Base-by-base conservation (phyloP, 2,888 invertebrate genomes). In the Ellobium chinense region DNA sequence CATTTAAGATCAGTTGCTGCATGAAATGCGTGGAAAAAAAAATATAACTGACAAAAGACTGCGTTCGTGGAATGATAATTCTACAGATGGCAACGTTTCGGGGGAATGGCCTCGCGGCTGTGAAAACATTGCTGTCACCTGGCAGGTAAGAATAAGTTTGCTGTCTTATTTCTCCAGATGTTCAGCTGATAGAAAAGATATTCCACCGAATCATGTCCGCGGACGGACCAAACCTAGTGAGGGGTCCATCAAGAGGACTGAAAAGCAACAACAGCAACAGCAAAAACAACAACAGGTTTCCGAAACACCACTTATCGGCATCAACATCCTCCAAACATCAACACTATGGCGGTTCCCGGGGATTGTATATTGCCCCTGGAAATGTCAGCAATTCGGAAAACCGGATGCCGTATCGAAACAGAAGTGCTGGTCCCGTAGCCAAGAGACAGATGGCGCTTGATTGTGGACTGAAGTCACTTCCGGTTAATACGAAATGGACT, bases 111-210 rank as follows among this genome's bases (percentile, higher is more conserved):
- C n/a, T n/a, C n/a, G n/a, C n/a, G n/a, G n/a, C n/a, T n/a, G n/a
- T n/a, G n/a, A n/a, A n/a, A n/a, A n/a, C n/a, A n/a, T n/a, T n/a
- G n/a, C n/a, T n/a, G n/a, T n/a, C n/a, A n/a, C n/a, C n/a, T n/a
- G n/a, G n/a, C n/a, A n/a, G n/a, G n/a, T n/a, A n/a, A n/a, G n/a
- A n/a, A n/a, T n/a, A n/a, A n/a, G n/a, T n/a, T n/a, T n/a, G n/a
- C n/a, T n/a, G n/a, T n/a, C n/a, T n/a, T n/a, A n/a, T 7, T 21
- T 68, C 27, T 68, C n/a, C 73, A 73, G 73, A 73, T 58, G n/a
- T 73, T 3, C 60, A 58, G 12, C 36, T n/a, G 2, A 29, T 36
- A 36, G 76, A 66, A 24, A 29, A 27, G 31, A 66, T 76, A 12
- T 36, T 54, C 54, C 76, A 54, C 2, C 21, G 14, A 29, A 56